phyloP scores from a whole-genome alignment of 2,888 invertebrate species.

The Morpho achilles region DNA sequence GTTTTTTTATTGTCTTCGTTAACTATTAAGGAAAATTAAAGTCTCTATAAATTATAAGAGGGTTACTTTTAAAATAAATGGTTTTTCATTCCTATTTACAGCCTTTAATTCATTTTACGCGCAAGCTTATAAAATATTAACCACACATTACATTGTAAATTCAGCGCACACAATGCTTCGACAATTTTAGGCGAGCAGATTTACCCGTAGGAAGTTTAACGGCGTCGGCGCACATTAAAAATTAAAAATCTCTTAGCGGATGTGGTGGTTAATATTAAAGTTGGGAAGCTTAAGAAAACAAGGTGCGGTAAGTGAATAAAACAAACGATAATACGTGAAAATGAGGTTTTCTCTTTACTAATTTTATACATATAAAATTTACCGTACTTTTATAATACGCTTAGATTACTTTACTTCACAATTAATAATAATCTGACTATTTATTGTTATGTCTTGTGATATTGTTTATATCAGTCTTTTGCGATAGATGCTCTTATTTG shows the following conservation, averaged over 20 bases:
- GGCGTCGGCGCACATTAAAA: slow-evolving; percentile 35
- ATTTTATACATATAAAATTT: too few relatives aligned
- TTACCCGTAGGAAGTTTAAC: slow-evolving; percentile 26
- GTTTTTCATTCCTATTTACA: too few relatives aligned
- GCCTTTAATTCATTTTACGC: not conserved
- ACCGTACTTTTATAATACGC: too few relatives aligned
- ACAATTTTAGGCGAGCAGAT: slow-evolving; percentile 24
- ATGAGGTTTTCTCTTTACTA: not conserved
- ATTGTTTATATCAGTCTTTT: too few relatives aligned
- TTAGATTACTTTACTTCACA: too few relatives aligned
- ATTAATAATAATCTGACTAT: too few relatives aligned
- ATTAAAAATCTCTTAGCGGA: slow-evolving; percentile 34
- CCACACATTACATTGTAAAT: slow-evolving; percentile 27
- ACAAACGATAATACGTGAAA: slow-evolving; percentile 3
- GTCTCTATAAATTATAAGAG: too few relatives aligned
- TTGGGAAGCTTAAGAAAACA: slow-evolving; percentile 27
- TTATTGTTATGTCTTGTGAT: too few relatives aligned
- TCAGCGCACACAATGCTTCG: slow-evolving; percentile 26
- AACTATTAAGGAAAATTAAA: too few relatives aligned
- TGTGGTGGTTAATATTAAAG: slow-evolving; percentile 36
- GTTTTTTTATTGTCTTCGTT: too few relatives aligned
- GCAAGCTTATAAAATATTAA: slow-evolving; percentile 5
- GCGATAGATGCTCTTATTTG: too few relatives aligned
- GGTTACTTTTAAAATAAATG: too few relatives aligned
- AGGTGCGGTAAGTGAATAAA: slow-evolving; percentile 23